Evolutionary conservation across 23 tunicate species (phyloP), one percentile per base, ranked within the genome.

Genomic region (Botrylloides violaceus): DNA sequence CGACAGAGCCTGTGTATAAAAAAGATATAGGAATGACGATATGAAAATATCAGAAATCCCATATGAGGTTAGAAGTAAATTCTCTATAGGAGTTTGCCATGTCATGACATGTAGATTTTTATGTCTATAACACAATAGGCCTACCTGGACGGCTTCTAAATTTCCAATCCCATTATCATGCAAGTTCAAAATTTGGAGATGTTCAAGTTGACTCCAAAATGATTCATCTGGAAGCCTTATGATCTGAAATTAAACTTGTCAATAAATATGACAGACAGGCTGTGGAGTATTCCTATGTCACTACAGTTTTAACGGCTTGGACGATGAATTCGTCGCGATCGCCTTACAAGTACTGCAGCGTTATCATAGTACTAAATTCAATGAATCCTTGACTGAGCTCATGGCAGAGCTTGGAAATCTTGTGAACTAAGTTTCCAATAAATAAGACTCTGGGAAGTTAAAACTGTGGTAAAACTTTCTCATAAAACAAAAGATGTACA

Each of bases 161-260:
- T 74, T 90, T 48, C 79, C 82, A 18, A 90, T 79, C 33, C 85
- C 85, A 56, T 90, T 90, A 39, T 90, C 97, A 70, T 90, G 97
- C 1, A 90, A 43, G 32, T 79, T 79, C 32, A 90, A 66, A 66
- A 90, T 53, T 57, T 72, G 66, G 66, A 90, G 82, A 29, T 68
- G 71, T 50, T 79, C 63, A 78, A 90, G 66, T 53, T 73, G 28
- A n/a, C 57, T 18, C 97, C 97, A 90, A 60, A 83, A 83, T 1
- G 65, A 1, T 70, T 83, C 90, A 71, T 79, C 97, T 5, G 97
- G 97, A 4, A 90, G 71, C 70, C 71, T 90, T 49, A 70, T 59
- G 6, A 90, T 83, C 88, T 88, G 29, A 22, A 72, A 1, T n/a
- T 21, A 47, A 23, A 22, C 18, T n/a, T 23, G 39, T n/a, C n/a